Evolutionary conservation across 2,113 vertebrate species (phyloP), one percentile per base, ranked within the genome.

Genomic region (Oryzias melastigma): DNA sequence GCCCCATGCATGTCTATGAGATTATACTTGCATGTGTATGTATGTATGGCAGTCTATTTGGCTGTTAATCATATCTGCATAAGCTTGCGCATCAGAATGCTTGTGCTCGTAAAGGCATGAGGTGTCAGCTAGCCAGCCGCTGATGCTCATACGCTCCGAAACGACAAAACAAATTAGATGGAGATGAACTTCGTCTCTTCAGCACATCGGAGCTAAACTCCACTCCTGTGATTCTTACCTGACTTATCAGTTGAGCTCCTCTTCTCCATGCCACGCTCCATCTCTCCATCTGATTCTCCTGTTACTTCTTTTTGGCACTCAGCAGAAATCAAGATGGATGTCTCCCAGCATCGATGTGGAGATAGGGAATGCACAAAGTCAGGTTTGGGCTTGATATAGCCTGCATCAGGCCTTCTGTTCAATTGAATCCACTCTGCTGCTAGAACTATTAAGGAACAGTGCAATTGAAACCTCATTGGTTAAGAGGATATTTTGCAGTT

Each of bases 301-400:
- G 56, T 70, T 58, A 54, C 57, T 66, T 62, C 62, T 73, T 79
- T 72, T 85, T 79, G 80, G 75, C 77, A 67, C 82, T 84, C 78
- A 78, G 81, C 84, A 85, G 71, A 88, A 90, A 87, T 87, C 83
- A 73, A 83, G 83, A 87, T 83, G 77, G 78, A 85, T 90, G 74
- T 76, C 57, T 75, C 54, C 51, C 57, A 54, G 41, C 73, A 65
- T 58, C 62, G 83, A 82, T 85, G 54, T 51, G 72, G 24, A 62
- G 85, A 85, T 82, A 75, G 35, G 43, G 72, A 80, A 58, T 49
- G 66, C 47, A 40, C 69, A 47, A 60, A 78, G 73, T 73, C 68
- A 63, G 73, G 77, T 83, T 85, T 50, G 64, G 64, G 44, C 63
- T 59, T 42, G 81, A 87, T 84, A 70, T 24, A 45, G 50, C 60